Evolutionary conservation across 92 coral and sea anemone species (phyloP).

Genomic region (Parazoanthus darwini): DNA sequence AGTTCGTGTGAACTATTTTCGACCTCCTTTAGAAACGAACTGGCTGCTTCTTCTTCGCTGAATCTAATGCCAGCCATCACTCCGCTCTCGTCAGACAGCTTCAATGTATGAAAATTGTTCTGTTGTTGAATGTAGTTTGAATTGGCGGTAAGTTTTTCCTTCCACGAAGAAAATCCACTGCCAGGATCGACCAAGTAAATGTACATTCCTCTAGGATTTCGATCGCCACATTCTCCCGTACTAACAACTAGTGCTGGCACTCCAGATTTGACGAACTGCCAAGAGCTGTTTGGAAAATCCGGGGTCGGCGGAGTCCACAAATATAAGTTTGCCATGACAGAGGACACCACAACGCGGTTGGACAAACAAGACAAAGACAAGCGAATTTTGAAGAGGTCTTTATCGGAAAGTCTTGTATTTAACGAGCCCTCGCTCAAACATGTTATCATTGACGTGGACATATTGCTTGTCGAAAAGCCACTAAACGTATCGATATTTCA

Average conservation of each 20-base stretch:
- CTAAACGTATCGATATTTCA: conserved; percentile 21
- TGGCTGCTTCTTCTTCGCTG: conserved; percentile 88
- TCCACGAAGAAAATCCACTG: conserved; percentile 94
- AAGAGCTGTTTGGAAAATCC: conserved; percentile 70
- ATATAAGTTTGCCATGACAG: conserved; percentile 82
- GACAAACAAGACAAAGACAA: conserved; percentile 91
- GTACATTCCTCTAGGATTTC: conserved; percentile 91
- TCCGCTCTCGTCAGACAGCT: conserved; percentile 77
- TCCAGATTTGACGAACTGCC: conserved; percentile 87
- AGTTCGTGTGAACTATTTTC: conserved; percentile 67
- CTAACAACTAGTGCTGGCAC: conserved; percentile 90
- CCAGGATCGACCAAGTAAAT: conserved; percentile 86
- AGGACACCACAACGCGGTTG: conserved; percentile 93
- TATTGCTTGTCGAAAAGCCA: conserved; percentile 42
- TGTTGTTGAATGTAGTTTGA: conserved; percentile 93
- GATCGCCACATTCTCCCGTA: conserved; percentile 84
- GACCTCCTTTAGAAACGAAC: conserved; percentile 79
- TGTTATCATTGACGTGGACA: conserved; percentile 66
- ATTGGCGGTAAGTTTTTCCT: conserved; percentile 72
- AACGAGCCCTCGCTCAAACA: conserved; percentile 76
- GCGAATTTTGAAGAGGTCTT: conserved; percentile 93
- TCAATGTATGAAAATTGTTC: conserved; percentile 86
- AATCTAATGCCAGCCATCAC: conserved; percentile 96
- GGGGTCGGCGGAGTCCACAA: conserved; percentile 78
- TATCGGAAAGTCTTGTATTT: conserved; percentile 68